Evolutionary conservation across 2,113 vertebrate species (phyloP).

Genomic region (Grus americana): DNA sequence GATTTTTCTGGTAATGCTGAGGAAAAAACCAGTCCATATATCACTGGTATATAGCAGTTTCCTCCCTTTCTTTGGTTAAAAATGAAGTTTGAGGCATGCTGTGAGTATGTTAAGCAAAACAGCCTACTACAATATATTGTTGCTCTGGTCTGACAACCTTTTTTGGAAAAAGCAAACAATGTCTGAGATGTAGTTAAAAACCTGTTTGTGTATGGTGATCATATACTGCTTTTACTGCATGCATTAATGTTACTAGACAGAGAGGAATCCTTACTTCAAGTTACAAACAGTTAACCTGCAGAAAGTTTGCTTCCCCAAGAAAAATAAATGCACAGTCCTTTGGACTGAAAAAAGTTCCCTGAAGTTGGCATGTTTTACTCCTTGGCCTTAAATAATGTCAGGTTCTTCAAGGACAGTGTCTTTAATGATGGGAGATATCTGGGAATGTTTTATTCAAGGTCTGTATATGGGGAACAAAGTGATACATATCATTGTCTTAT

Average conservation of each 20-base stretch:
- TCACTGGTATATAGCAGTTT: neutral
- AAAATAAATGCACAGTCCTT: neutral
- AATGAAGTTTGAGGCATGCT: neutral
- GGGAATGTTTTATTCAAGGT: neutral
- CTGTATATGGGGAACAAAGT: neutral
- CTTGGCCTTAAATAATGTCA: accelerated
- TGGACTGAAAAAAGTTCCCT: neutral
- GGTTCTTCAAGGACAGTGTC: neutral
- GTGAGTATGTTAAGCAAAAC: neutral
- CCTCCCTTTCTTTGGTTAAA: neutral
- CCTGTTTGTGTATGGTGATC: accelerated
- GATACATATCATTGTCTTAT: neutral
- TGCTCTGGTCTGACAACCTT: neutral
- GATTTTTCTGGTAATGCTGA: neutral
- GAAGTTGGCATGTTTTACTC: neutral
- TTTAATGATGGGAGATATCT: neutral
- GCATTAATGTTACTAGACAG: neutral
- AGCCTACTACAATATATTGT: neutral
- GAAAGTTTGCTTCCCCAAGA: neutral
- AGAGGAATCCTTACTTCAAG: neutral
- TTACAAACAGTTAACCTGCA: neutral
- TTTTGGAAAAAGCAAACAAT: neutral
- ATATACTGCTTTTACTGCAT: neutral
- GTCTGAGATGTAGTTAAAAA: neutral
- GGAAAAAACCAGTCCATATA: neutral